phyloP scores from a whole-genome alignment of 2,888 invertebrate species.

The Adela reaumurella region DNA sequence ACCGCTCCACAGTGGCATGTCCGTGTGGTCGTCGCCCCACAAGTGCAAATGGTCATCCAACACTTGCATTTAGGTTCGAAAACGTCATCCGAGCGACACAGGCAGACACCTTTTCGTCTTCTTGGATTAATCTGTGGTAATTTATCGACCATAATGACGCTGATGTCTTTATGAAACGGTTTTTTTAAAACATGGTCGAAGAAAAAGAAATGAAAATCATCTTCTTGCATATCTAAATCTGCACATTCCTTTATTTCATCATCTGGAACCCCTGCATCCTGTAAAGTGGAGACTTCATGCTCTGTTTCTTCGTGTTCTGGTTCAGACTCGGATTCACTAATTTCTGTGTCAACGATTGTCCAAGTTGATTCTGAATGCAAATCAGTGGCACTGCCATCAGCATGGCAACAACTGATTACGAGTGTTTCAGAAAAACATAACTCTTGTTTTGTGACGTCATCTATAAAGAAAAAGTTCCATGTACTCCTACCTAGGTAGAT shows the following conservation, averaged over 20 bases:
- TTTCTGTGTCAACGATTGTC: constrained; percentile 28
- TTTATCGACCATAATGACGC: constrained; percentile 31
- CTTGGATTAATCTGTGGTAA: constrained; percentile 32
- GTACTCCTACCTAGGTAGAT: no score
- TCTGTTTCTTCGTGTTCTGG: constrained; percentile 19
- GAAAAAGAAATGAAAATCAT: constrained; percentile 43
- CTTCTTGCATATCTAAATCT: constrained; percentile 9
- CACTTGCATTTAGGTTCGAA: constrained; percentile 28
- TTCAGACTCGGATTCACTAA: constrained; percentile 13
- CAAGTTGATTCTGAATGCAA: constrained; percentile 39
- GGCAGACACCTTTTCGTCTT: constrained; percentile 19
- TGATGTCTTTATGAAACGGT: constrained; percentile 24
- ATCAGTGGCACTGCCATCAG: constrained; percentile 22
- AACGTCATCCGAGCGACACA: constrained; percentile 23
- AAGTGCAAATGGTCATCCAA: constrained; percentile 28
- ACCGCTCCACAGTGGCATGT: constrained; percentile 29
- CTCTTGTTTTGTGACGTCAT: constrained; percentile 40
- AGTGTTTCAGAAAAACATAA: constrained; percentile 54
- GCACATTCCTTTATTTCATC: constrained; percentile 18
- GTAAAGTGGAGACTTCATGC: constrained; percentile 19
- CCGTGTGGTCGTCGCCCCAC: constrained; percentile 26
- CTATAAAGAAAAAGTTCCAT: constrained; percentile 28
- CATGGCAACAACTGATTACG: constrained; percentile 48
- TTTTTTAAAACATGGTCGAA: constrained; percentile 36
- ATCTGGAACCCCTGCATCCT: constrained; percentile 18